Evolutionary conservation across 64 coral and sea anemone genomes (phyloP).

Genomic region (Montipora foliosa): DNA sequence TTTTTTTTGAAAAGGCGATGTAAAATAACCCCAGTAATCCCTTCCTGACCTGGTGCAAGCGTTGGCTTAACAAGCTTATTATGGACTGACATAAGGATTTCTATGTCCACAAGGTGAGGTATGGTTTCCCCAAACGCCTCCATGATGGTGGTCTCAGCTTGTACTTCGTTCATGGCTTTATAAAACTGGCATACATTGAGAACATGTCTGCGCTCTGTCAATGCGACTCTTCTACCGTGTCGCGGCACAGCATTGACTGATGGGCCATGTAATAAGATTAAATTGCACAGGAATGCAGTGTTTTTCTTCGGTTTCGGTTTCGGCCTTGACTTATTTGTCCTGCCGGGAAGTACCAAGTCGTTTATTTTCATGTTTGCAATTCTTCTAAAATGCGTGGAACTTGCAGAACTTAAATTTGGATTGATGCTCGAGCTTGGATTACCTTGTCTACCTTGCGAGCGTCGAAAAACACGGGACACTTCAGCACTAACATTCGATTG

Average conservation of each 20-base stretch:
- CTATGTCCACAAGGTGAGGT: constrained; percentile 30
- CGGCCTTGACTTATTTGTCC: too few relatives aligned
- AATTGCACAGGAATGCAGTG: too few relatives aligned
- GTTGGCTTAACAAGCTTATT: constrained; percentile 18
- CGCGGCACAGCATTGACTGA: constrained; percentile 8
- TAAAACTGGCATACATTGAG: constrained; percentile 22
- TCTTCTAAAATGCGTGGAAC: too few relatives aligned
- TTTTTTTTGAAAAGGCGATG: constrained; percentile 20
- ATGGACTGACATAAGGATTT: constrained; percentile 27
- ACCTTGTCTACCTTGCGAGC: too few relatives aligned
- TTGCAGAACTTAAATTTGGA: too few relatives aligned
- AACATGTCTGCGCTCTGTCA: constrained; percentile 37
- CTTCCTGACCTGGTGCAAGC: constrained; percentile 20
- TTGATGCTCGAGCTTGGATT: too few relatives aligned
- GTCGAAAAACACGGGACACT: too few relatives aligned
- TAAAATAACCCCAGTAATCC: background rate
- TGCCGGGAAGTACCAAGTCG: too few relatives aligned
- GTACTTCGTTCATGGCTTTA: constrained; percentile 34
- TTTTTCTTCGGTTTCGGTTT: too few relatives aligned
- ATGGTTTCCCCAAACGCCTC: constrained; percentile 62
- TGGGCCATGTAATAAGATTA: background rate
- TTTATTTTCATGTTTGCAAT: too few relatives aligned
- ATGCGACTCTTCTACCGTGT: constrained; percentile 35
- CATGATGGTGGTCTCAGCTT: constrained; percentile 36
- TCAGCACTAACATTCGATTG: too few relatives aligned